These are phyloP conservation scores for Trinorchestia longiramus DNA, from an alignment of 1,140 invertebrate genomes.

Conservation along the genomic window DNA sequence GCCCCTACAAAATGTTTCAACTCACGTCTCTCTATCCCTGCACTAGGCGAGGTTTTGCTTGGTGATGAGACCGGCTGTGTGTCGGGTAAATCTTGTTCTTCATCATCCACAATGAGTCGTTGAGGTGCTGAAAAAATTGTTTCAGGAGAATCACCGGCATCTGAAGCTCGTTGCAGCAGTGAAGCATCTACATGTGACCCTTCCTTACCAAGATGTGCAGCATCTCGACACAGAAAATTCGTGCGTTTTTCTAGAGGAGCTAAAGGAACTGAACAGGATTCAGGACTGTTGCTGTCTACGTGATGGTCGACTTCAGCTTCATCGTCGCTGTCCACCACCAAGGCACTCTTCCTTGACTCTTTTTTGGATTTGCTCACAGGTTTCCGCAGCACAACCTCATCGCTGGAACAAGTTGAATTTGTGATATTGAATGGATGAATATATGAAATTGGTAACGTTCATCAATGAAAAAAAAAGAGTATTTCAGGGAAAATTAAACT, in stretches of 20 bases:
- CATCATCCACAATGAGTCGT: neutral
- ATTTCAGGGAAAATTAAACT: neutral
- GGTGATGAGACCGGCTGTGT: neutral
- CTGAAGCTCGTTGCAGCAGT: neutral
- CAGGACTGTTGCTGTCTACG: neutral
- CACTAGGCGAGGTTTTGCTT: neutral
- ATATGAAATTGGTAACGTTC: neutral
- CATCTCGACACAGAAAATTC: neutral
- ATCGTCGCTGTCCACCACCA: conserved; percentile 60
- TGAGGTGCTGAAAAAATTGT: neutral
- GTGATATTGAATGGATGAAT: neutral
- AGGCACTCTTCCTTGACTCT: neutral
- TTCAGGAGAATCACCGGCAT: neutral
- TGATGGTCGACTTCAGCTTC: neutral
- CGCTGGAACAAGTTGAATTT: neutral
- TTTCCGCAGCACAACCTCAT: neutral
- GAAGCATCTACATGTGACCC: neutral
- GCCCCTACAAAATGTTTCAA: neutral
- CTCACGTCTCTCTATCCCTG: neutral
- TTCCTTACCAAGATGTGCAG: neutral
- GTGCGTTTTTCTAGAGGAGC: neutral
- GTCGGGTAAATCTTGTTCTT: conserved; percentile 18
- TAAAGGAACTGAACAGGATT: neutral
- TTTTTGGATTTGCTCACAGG: neutral
- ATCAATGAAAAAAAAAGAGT: neutral